phyloP scores from a whole-genome alignment of 2,888 invertebrate genomes.

The Poecilus cupreus region DNA sequence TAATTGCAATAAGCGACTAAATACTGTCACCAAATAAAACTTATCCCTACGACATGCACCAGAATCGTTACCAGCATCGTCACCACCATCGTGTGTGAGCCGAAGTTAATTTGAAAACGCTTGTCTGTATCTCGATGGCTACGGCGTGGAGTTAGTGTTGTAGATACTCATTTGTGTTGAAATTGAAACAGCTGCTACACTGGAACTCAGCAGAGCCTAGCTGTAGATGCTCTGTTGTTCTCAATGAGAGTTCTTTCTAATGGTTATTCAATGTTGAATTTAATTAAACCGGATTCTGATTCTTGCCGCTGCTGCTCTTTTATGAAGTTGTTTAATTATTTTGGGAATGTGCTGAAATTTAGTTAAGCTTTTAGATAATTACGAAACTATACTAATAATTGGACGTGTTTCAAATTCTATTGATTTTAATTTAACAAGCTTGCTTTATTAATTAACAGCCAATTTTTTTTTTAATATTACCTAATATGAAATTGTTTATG shows the following conservation, averaged over 20 bases:
- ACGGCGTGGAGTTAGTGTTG: background rate
- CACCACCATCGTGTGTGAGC: background rate
- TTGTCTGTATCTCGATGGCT: constrained; percentile 33
- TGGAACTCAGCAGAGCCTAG: background rate
- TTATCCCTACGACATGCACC: too few species aligned
- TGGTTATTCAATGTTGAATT: constrained; percentile 12
- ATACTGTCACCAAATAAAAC: too few species aligned
- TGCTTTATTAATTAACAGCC: background rate
- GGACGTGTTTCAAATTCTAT: background rate
- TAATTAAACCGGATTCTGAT: background rate
- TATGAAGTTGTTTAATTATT: background rate
- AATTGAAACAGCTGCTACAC: constrained; percentile 32
- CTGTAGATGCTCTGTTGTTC: background rate
- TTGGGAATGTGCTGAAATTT: background rate
- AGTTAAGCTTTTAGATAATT: background rate
- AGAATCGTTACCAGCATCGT: too few species aligned
- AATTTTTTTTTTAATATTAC: too few species aligned
- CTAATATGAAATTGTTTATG: too few species aligned
- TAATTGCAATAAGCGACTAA: too few species aligned
- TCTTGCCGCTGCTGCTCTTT: background rate
- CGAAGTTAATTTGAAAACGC: constrained; percentile 39
- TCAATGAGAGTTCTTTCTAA: constrained; percentile 27
- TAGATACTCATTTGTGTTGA: constrained; percentile 29
- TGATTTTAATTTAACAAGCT: background rate
- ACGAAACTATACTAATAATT: background rate